These are phyloP conservation scores for Yponomeuta evonymella DNA, from an alignment of 2,888 invertebrate genomes.

Conservation along the genomic window DNA sequence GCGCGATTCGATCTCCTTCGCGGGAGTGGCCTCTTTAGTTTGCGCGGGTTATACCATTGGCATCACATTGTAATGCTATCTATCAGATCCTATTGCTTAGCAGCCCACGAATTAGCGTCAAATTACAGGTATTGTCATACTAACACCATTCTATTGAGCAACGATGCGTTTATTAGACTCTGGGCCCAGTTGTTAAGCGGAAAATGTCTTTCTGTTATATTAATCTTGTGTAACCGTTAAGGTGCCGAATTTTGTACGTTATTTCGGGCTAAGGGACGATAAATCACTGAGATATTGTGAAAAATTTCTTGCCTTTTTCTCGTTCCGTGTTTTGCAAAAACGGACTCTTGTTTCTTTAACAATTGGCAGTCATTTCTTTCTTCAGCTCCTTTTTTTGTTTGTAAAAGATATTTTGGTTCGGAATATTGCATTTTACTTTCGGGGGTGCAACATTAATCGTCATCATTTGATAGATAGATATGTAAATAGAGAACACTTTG, in stretches of 20 bases:
- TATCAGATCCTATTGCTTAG: no score
- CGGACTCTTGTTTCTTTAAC: conserved; percentile 28
- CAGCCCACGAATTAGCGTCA: conserved; percentile 4
- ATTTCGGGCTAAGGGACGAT: conserved; percentile 32
- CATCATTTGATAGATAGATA: background rate
- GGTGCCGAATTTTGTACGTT: conserved; percentile 27
- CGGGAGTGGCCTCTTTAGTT: no score
- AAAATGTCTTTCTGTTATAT: background rate
- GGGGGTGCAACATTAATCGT: background rate
- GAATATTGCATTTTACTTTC: background rate
- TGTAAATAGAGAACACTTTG: background rate
- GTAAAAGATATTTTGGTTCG: background rate
- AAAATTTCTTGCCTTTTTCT: conserved; percentile 38
- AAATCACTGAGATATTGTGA: conserved; percentile 54
- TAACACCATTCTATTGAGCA: no score
- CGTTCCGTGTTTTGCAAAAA: conserved; percentile 23
- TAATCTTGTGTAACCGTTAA: background rate
- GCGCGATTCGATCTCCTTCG: no score
- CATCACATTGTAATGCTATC: no score
- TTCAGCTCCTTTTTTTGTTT: background rate
- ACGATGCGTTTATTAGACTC: no score
- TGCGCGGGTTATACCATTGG: no score
- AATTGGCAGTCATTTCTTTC: conserved; percentile 35
- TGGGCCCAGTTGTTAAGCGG: background rate
- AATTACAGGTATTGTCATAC: no score